Percentiles rank a stretch among this genome's conserved stretches.
Evolutionary conservation across 2,888 invertebrate genomes (phyloP).

Genomic region (Vanessa cardui): DNA sequence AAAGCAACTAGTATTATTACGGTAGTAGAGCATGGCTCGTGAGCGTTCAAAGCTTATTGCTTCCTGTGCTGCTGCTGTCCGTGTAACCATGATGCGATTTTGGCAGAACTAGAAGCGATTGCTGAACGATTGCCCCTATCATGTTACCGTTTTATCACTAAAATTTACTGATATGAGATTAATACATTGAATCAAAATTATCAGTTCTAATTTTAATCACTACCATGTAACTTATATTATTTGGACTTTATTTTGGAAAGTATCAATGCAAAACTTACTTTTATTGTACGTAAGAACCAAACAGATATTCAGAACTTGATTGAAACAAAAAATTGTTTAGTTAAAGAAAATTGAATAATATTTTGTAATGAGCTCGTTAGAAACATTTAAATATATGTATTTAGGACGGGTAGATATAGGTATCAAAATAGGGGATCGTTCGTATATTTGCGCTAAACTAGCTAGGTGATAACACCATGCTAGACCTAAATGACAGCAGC

Average conservation of each 20-base stretch:
- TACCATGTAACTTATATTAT: too few relatives aligned
- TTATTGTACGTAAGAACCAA: too few relatives aligned
- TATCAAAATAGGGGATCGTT: conserved; percentile 67
- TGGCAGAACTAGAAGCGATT: conserved; percentile 73
- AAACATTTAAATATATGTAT: not conserved
- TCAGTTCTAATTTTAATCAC: too few relatives aligned
- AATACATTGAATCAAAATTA: too few relatives aligned
- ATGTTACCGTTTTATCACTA: conserved; percentile 59
- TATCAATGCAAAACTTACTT: too few relatives aligned
- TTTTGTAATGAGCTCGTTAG: not conserved
- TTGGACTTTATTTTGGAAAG: too few relatives aligned
- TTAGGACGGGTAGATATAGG: conserved; percentile 48
- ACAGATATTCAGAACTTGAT: too few relatives aligned
- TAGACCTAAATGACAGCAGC: conserved; percentile 74
- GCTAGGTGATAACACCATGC: conserved; percentile 79
- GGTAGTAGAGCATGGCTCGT: conserved; percentile 59
- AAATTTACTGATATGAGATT: too few relatives aligned
- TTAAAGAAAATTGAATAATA: too few relatives aligned
- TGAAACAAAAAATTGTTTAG: too few relatives aligned
- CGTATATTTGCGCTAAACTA: conserved; percentile 68
- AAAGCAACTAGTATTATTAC: conserved; percentile 47
- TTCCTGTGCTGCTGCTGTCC: conserved; percentile 66
- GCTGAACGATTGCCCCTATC: conserved; percentile 66
- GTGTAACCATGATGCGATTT: conserved; percentile 72
- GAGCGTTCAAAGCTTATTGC: conserved; percentile 65